Percentiles rank a stretch among this genome's conserved stretches.
phyloP scores from a whole-genome alignment of 2,888 invertebrate species.

The Phalangium opilio region DNA sequence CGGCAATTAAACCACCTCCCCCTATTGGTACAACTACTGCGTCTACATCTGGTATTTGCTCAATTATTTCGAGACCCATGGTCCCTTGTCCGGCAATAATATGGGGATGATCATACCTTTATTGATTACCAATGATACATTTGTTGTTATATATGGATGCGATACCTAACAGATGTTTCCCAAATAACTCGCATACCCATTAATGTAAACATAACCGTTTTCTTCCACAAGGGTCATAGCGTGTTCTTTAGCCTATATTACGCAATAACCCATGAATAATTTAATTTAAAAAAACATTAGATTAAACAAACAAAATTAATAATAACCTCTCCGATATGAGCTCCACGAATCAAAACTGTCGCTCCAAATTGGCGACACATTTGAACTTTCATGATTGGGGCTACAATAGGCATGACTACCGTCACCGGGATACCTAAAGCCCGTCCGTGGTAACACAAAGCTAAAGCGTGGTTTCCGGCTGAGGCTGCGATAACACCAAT shows the following conservation, averaged over 20 bases:
- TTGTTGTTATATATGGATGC: neutral
- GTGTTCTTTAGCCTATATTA: constrained; percentile 49
- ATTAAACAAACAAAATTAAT: neutral
- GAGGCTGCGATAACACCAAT: constrained; percentile 82
- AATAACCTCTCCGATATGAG: constrained; percentile 54
- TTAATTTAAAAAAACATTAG: constrained; percentile 3
- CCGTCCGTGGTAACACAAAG: constrained; percentile 60
- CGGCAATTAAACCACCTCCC: constrained; percentile 84
- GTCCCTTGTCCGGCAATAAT: constrained; percentile 93
- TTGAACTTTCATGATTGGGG: constrained; percentile 90
- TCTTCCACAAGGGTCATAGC: constrained; percentile 61
- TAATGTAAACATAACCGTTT: constrained; percentile 59
- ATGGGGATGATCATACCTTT: constrained; percentile 82
- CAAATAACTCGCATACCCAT: constrained; percentile 51
- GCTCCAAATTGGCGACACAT: constrained; percentile 72
- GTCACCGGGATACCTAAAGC: constrained; percentile 53
- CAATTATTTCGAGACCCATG: constrained; percentile 76
- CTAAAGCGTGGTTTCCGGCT: constrained; percentile 83
- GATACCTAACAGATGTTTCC: neutral
- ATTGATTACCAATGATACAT: constrained; percentile 9
- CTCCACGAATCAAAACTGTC: constrained; percentile 62
- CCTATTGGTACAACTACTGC: constrained; percentile 84
- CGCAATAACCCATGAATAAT: neutral
- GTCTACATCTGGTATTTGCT: constrained; percentile 73
- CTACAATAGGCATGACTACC: constrained; percentile 88